These are phyloP conservation scores for Neopelma chrysocephalum DNA, from an alignment of 2,797 vertebrate genomes.

Conservation along the genomic window DNA sequence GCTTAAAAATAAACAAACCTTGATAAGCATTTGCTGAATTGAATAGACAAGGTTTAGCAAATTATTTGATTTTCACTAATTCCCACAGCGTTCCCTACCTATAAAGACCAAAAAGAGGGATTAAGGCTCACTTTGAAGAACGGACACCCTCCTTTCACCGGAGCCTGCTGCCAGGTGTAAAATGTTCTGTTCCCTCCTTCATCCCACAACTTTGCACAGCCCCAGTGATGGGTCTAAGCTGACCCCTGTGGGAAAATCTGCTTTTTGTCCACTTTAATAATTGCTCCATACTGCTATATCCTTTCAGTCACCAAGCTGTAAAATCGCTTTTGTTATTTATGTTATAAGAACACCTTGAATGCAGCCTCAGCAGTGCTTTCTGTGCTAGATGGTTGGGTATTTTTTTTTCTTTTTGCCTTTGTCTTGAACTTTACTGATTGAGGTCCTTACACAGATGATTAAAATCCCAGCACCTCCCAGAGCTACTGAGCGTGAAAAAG, in stretches of 20 bases:
- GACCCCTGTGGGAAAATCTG: neutral
- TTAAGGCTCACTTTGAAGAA: neutral
- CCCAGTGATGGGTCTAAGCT: neutral
- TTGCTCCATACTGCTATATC: neutral
- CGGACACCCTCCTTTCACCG: neutral
- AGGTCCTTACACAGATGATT: neutral
- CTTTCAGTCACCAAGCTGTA: neutral
- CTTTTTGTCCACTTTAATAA: constrained; percentile 4
- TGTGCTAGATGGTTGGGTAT: neutral
- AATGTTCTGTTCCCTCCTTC: neutral
- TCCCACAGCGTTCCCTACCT: neutral
- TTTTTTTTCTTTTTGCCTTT: neutral
- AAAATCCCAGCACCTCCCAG: neutral
- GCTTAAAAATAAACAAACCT: neutral
- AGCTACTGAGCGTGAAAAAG: neutral
- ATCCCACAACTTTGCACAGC: neutral
- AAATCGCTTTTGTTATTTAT: constrained; percentile 43
- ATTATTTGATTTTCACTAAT: neutral
- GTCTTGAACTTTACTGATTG: neutral
- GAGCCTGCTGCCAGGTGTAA: neutral
- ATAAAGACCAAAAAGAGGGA: neutral
- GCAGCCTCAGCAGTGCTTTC: neutral
- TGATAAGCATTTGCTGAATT: neutral
- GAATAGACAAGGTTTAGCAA: neutral
- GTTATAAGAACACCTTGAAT: neutral